These are phyloP conservation scores for Drosophila saltans DNA, from an alignment of 1,140 invertebrate species.

Conservation along the genomic window DNA sequence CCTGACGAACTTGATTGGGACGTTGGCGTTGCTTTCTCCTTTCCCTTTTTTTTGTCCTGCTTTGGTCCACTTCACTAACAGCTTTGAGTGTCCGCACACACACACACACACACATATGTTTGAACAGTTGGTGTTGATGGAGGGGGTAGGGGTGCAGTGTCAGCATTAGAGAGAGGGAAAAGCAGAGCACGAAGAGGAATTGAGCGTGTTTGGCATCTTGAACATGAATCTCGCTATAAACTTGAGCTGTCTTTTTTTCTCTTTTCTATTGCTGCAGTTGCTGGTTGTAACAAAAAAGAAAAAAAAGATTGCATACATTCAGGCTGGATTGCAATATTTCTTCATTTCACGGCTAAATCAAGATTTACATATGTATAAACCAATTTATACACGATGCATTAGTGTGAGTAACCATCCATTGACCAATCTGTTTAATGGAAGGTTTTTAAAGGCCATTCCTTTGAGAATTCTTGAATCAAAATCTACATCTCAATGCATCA, in stretches of 20 bases:
- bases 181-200: neutral
- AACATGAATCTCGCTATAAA: conserved; percentile 49
- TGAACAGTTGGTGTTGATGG: too few relatives aligned
- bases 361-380: neutral
- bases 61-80: conserved; percentile 67
- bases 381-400: too few relatives aligned
- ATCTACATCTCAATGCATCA: too few relatives aligned
- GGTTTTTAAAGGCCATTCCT: too few relatives aligned
- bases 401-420: too few relatives aligned
- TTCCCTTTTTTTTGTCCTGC: conserved; percentile 5
- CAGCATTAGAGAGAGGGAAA: neutral
- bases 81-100: conserved; percentile 54
- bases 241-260: conserved; percentile 8
- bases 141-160: neutral
- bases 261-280: conserved; percentile 46
- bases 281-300: conserved; percentile 1
- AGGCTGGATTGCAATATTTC: conserved; percentile 42
- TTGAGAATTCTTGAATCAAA: too few relatives aligned
- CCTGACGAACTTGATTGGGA: conserved; percentile 72
- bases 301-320: conserved; percentile 7
- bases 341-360: conserved; percentile 37
- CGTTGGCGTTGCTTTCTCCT: conserved; percentile 41
- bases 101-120: neutral
- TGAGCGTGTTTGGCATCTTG: conserved; percentile 71
- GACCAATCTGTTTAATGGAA: too few relatives aligned